phyloP scores from a whole-genome alignment of 2,113 vertebrate species.

The Cryptoleucopteryx plumbea region DNA sequence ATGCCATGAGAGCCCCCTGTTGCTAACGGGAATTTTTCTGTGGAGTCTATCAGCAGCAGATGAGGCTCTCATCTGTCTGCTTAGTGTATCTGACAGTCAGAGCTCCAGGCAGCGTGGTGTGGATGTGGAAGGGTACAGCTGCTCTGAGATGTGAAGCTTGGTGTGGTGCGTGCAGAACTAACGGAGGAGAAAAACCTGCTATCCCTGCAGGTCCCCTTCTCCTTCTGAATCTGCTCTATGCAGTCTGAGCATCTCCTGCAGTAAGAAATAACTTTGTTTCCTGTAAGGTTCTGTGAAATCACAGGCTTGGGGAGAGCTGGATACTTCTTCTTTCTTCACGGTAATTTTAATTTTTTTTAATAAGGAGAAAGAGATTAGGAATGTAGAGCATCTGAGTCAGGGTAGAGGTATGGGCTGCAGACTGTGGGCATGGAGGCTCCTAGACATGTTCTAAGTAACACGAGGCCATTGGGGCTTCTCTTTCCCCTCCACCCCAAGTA shows the following conservation, averaged over 20 bases:
- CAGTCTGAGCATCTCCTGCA: background rate
- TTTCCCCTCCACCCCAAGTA: background rate
- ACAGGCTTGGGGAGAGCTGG: background rate
- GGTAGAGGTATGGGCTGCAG: no score
- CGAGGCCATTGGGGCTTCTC: background rate
- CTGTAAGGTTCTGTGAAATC: background rate
- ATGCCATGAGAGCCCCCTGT: background rate
- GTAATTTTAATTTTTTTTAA: background rate
- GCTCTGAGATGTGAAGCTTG: background rate
- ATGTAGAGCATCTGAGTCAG: background rate
- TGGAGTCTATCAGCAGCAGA: background rate
- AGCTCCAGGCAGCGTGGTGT: background rate
- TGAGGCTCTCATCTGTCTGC: background rate
- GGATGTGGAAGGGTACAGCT: background rate
- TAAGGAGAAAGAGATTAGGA: background rate
- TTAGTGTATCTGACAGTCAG: background rate
- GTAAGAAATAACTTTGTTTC: background rate
- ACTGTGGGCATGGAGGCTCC: background rate
- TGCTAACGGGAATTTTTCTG: background rate
- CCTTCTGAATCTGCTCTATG: background rate
- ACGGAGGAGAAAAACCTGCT: background rate
- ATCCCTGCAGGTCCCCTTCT: background rate
- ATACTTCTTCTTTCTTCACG: background rate
- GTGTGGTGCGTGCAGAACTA: background rate
- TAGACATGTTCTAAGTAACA: background rate